Conservation (phyloP, 1,140 invertebrate species). For the Phymorhynchus buccinoides region DNA sequence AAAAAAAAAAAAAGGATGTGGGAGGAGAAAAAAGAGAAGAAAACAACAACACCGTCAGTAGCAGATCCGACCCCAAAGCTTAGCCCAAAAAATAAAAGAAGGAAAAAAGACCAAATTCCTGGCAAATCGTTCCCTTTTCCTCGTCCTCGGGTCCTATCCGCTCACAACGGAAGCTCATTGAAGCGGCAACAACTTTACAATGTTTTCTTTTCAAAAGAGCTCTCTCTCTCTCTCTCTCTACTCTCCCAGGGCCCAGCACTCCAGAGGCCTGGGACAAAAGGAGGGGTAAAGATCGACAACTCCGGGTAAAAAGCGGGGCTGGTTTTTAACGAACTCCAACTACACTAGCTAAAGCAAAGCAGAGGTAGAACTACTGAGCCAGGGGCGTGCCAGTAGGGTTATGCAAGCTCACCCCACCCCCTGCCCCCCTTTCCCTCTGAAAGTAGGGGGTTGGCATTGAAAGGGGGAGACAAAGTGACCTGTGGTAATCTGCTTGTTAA, state of each 20-base stretch:
- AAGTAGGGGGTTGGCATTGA: neutral
- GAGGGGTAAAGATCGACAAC: slow-evolving; percentile 19
- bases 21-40: too few species aligned
- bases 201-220: slow-evolving; percentile 35
- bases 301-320: neutral
- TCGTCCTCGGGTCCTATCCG: neutral
- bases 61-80: neutral
- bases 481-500: slow-evolving; percentile 18
- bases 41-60: neutral
- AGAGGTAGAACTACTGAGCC: neutral
- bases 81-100: neutral
- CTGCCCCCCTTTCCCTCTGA: neutral
- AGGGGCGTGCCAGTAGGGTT: neutral
- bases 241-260: slow-evolving; percentile 13
- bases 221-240: too few species aligned
- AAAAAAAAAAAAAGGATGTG: neutral
- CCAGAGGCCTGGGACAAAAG: neutral
- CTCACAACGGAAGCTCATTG: neutral
- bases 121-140: neutral
- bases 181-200: slow-evolving; percentile 34
- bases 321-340: slow-evolving; percentile 5
- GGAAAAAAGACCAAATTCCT: too few species aligned
- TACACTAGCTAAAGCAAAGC: too few species aligned
- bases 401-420: neutral
- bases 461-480: slow-evolving; percentile 3